Evolutionary conservation across 2,888 invertebrate species (phyloP), one percentile per base, ranked within the genome.

Genomic region (Stegophylla sp.): DNA sequence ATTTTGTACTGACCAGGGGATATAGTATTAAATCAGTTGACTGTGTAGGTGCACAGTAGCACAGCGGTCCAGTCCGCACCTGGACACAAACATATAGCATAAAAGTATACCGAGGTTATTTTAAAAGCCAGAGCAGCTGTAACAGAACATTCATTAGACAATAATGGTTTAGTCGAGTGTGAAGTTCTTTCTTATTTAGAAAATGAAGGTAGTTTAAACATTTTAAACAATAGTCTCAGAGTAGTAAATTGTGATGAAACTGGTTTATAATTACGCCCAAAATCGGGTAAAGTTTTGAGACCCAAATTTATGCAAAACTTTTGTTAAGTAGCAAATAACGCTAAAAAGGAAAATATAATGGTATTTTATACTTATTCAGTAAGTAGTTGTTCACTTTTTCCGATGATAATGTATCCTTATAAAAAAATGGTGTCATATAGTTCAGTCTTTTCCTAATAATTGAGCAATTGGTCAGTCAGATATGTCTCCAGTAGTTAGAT

Each of bases 401-500:
- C 59, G 5, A 59, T 59, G 59, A 59, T 59, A 5, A 59, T 26
- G 26, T 59, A 28, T 28, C 59, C 59, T 4, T 56, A 56, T 23
- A 56, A 56, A 56, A 56, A 9, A 23, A 56, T 56, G 12, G 0
- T 23, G 23, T 56, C 17, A 61, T 15, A 61, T 61, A 61, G 13
- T 15, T 61, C 26, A 61, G 17, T 28, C 17, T 12, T 4, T 61
- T 15, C 28, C 17, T n/a, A n/a, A 28, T 26, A 61, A 17, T 28
- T 61, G 61, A 28, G 28, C 15, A 3, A 61, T 28, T 61, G 28
- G 61, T 13, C 26, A 28, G 28, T 15, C 15, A 4, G 15, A 59
- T 59, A n/a, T n/a, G n/a, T n/a, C n/a, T n/a, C n/a, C n/a, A 59
- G 26, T 59, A 26, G 59, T 13, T 59, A 15, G 59, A 59, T 59